Evolutionary conservation across 2,113 vertebrate genomes (phyloP), one percentile per base, ranked within the genome.

Genomic region (Zapus hudsonius): DNA sequence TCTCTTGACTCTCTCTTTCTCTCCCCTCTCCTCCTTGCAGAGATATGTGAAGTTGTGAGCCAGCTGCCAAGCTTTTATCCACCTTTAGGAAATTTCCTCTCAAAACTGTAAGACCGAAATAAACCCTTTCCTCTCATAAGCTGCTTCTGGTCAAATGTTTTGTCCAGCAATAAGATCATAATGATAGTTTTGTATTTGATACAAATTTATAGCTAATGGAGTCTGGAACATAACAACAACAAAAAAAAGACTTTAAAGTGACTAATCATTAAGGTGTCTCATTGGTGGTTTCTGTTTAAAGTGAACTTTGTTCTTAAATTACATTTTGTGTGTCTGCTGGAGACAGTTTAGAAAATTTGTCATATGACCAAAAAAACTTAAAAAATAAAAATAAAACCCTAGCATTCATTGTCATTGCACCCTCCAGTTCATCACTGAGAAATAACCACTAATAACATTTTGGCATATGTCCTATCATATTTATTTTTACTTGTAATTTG

Each of bases 301-400:
- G 47, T 40, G 27, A 63, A 11, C 23, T 67, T 81, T 66, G 13
- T 36, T 85, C 73, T 23, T 22, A 76, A 87, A 25, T 61, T 89
- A 63, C 25, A 61, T 17, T 17, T 83, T 70, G 15, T 13, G 31
- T 33, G 2, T 84, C 5, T 78, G 17, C 15, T 55, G 52, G 5
- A 89, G 31, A 61, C 63, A 70, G 13, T 95, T 89, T 69, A 40
- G 7, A 75, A 93, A 75, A 38, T 79, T 84, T 84, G 31, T 69
- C 73, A 69, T n/a, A 38, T 23, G 23, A 75, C 66, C 66, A 84
- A 73, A 44, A 79, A 85, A 57, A 16, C 12, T n/a, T n/a, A n/a
- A n/a, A n/a, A n/a, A n/a, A n/a, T n/a, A n/a, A n/a, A n/a, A n/a
- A n/a, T n/a, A n/a, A n/a, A n/a, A n/a, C n/a, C n/a, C n/a, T n/a